These are phyloP conservation scores for Hyphantria cunea DNA, from an alignment of 1,140 invertebrate genomes.

Conservation along the genomic window DNA sequence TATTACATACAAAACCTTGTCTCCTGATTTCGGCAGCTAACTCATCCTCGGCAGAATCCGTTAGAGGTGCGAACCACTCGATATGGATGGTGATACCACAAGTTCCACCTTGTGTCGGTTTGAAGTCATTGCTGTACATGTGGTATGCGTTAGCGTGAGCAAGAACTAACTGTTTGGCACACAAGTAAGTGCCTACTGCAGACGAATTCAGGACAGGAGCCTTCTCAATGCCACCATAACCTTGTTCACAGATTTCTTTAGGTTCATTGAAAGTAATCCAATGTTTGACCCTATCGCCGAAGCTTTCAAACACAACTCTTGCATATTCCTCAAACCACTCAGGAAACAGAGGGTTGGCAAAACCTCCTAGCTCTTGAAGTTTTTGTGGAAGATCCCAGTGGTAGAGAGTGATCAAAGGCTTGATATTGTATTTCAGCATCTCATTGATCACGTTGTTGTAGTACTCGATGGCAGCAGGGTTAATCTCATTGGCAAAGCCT, in stretches of 20 bases:
- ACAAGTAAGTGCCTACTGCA: constrained; percentile 74
- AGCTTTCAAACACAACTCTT: constrained; percentile 71
- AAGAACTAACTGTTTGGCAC: constrained; percentile 80
- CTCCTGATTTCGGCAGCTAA: constrained; percentile 72
- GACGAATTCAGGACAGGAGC: constrained; percentile 54
- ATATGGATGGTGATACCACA: constrained; percentile 83
- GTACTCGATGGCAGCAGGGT: constrained; percentile 78
- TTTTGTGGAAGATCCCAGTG: constrained; percentile 69
- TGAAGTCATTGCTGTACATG: constrained; percentile 61
- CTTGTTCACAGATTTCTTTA: constrained; percentile 60
- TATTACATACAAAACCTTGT: constrained; percentile 44
- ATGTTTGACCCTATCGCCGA: constrained; percentile 77
- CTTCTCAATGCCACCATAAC: constrained; percentile 56
- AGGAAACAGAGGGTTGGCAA: constrained; percentile 59
- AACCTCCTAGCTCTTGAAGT: constrained; percentile 64
- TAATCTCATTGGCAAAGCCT: constrained; percentile 81
- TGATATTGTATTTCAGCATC: constrained; percentile 65
- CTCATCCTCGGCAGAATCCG: constrained; percentile 71
- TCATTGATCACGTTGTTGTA: constrained; percentile 84
- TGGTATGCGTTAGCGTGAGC: constrained; percentile 82
- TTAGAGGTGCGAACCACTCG: constrained; percentile 80
- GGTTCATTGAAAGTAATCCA: constrained; percentile 82
- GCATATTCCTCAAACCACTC: constrained; percentile 83
- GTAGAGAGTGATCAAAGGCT: constrained; percentile 64
- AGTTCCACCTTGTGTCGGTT: constrained; percentile 54